phyloP scores from a whole-genome alignment of 2,113 vertebrate species.

The Anarrhichthys ocellatus region DNA sequence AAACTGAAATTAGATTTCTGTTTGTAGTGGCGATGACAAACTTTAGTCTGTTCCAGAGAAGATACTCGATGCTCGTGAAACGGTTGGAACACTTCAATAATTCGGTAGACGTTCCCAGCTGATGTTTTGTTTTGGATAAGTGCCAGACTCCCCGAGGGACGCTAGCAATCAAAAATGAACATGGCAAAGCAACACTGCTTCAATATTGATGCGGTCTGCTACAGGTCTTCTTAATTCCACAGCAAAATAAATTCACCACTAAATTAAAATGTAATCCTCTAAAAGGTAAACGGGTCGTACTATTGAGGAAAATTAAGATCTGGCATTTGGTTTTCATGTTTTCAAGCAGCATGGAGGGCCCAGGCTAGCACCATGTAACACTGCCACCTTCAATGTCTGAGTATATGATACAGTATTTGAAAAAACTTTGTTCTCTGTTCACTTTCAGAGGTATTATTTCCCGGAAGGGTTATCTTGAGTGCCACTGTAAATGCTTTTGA shows the following conservation, averaged over 20 bases:
- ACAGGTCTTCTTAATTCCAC: conserved; percentile 45
- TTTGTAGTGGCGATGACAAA: conserved; percentile 10
- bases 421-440: conserved; percentile 6
- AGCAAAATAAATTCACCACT: conserved; percentile 34
- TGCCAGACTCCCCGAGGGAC: conserved; percentile 54
- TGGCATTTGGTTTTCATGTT: background rate
- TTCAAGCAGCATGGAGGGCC: background rate
- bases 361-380: background rate
- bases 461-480: background rate
- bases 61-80: conserved; percentile 6
- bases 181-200: conserved; percentile 28
- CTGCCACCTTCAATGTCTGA: background rate
- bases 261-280: conserved; percentile 22
- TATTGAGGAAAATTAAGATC: background rate
- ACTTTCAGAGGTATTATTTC: conserved; percentile 16
- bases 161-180: conserved; percentile 58
- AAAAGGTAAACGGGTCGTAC: conserved; percentile 37
- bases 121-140: conserved; percentile 62
- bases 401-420: background rate
- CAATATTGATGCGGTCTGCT: conserved; percentile 60
- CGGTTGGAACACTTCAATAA: conserved; percentile 46
- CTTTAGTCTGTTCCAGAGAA: conserved; percentile 13
- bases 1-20: background rate
- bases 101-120: conserved; percentile 47
- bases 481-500: conserved; percentile 18